A percentile compares a stretch with the other conserved stretches of the same genome.
Evolutionary conservation across 2,113 vertebrate genomes (phyloP).

Genomic region (Macheiramphus alcinus): DNA sequence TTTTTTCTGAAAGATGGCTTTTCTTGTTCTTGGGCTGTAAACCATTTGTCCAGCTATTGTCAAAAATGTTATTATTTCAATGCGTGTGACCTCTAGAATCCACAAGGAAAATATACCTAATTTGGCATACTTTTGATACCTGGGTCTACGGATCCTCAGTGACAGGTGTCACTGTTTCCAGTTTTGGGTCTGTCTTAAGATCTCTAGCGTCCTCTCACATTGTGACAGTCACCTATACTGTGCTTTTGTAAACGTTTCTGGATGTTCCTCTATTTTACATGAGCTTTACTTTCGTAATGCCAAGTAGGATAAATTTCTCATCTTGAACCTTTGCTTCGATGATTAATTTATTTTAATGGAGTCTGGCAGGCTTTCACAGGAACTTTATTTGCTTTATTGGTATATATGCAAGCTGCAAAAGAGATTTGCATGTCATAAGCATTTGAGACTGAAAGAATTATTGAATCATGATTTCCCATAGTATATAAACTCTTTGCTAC

Average conservation of each 20-base stretch:
- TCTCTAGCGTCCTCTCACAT: neutral
- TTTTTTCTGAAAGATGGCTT: neutral
- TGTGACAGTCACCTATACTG: neutral
- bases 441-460: neutral
- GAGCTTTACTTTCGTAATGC: neutral
- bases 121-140: neutral
- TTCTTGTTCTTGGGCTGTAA: neutral
- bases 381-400: slow-evolving; percentile 26
- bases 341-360: slow-evolving; percentile 35
- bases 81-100: neutral
- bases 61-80: neutral
- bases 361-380: slow-evolving; percentile 33
- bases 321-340: slow-evolving; percentile 3
- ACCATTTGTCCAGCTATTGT: neutral
- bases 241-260: neutral
- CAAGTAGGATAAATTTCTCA: neutral
- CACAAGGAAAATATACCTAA: neutral
- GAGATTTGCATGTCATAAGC: slow-evolving; percentile 14
- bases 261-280: neutral
- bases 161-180: neutral
- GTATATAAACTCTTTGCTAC: neutral
- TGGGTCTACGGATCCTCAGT: neutral
- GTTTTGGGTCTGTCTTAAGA: neutral
- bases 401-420: neutral
- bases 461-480: neutral